Evolutionary conservation across 2,888 invertebrate genomes (phyloP).

Genomic region (Mechanitis messenoides): DNA sequence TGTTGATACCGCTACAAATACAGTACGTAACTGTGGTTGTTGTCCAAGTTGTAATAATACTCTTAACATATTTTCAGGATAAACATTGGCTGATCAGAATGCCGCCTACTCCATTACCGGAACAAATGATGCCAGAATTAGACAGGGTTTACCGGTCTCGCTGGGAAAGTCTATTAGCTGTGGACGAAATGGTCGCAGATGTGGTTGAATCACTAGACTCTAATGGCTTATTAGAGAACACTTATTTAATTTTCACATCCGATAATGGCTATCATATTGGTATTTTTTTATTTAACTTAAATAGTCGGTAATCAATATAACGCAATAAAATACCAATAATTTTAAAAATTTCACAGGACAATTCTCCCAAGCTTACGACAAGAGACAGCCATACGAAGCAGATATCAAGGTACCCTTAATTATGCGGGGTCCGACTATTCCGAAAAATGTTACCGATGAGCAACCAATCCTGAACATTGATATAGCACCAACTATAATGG

Average conservation of each 20-base stretch:
- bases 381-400: conserved; percentile 92
- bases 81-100: conserved; percentile 91
- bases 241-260: conserved; percentile 89
- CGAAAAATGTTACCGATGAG: conserved; percentile 57
- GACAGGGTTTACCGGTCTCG: conserved; percentile 84
- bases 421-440: conserved; percentile 84
- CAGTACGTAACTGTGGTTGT: too few species aligned
- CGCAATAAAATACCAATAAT: too few species aligned
- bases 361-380: conserved; percentile 91
- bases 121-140: conserved; percentile 73
- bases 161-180: conserved; percentile 88
- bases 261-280: conserved; percentile 95
- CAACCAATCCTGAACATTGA: conserved; percentile 86
- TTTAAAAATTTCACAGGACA: conserved; percentile 78
- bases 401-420: conserved; percentile 90
- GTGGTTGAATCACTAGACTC: conserved; percentile 77
- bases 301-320: too few species aligned
- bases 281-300: conserved; percentile 36
- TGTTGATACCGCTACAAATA: too few species aligned
- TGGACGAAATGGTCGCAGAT: conserved; percentile 88
- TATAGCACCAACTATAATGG: conserved; percentile 87
- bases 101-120: conserved; percentile 80
- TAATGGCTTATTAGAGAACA: conserved; percentile 78
- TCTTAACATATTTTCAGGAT: conserved; percentile 60
- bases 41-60: background rate